Percentiles rank a stretch among this genome's conserved stretches.
Conservation (phyloP, 2,797 vertebrate species). For the Bradypus variegatus region DNA sequence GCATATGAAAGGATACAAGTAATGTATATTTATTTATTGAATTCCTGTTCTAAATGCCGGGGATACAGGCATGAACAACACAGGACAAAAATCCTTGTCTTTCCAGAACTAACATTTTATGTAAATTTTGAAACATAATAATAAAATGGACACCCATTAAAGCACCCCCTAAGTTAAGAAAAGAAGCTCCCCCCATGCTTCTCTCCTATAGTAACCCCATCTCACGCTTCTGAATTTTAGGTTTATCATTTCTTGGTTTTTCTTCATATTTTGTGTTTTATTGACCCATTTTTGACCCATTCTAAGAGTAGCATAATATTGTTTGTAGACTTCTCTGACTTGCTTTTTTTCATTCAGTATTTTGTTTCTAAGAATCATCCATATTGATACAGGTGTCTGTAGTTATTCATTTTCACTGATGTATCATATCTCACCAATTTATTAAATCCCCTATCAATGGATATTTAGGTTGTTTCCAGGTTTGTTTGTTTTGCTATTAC, state of each 20-base stretch:
- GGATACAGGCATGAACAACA: conserved; percentile 15
- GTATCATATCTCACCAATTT: background rate
- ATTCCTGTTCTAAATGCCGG: background rate
- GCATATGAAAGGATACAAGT: background rate
- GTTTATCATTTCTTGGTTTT: conserved; percentile 22
- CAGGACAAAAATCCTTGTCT: conserved; percentile 16
- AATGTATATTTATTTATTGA: background rate
- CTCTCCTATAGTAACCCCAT: background rate
- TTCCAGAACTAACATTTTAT: conserved; percentile 6
- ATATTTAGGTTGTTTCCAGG: background rate
- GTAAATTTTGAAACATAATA: conserved; percentile 27
- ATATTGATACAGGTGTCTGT: background rate
- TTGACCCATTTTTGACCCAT: background rate
- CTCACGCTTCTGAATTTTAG: background rate
- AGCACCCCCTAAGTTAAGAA: background rate
- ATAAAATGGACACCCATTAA: conserved; percentile 5
- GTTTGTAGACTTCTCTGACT: conserved; percentile 10
- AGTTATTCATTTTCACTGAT: conserved; percentile 26
- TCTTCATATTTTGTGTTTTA: conserved; percentile 4
- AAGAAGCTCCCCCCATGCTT: background rate
- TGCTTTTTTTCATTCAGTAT: background rate
- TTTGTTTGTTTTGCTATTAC: background rate
- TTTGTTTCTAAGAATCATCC: conserved; percentile 20
- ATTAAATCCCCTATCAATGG: background rate
- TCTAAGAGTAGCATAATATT: background rate